Evolutionary conservation across 1,140 invertebrate genomes (phyloP), one percentile per base, ranked within the genome.

Genomic region (Drosophila ironensis): DNA sequence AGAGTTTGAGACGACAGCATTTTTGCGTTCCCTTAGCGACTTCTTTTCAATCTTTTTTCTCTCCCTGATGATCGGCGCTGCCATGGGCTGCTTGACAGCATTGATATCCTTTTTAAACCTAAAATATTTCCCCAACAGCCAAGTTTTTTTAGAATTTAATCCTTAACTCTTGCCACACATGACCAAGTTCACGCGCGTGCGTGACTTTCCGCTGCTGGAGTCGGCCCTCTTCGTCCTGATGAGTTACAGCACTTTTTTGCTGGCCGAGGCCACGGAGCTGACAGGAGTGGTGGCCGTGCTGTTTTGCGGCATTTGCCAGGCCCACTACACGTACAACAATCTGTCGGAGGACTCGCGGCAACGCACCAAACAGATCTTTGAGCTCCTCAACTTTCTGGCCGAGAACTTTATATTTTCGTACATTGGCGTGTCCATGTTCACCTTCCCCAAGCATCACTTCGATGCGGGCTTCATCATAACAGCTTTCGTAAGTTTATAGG

Each of bases 371-470:
- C 94, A 98, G 88, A 92, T 99, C 38, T 99, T 99, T 91, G 97
- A 98, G 89, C 91, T 99, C 60, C 92, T 99, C 37, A 99, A 98
- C 91, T 99, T 99, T 91, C 91, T 99, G 52, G 96, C 97, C 0
- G 98, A 99, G 90, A 99, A 99, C 91, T 99, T 99, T 91, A 99
- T 99, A 72, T 99, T 99, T 91, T 96, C 96, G 17, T 99, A 99
- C 91, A 99, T 99, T 88, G 98, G 98, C 11, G 98, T 99, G 0
- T 98, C 97, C 3, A 98, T 99, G 94, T 99, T 99, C 88, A 99
- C 98, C 0, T 98, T 98, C 90, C 96, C 97, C 8, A 97, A 97
- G 72, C 97, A 98, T 90, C 94, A 95, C 86, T 99, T 98, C 91
- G 95, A 98, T 91, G 93, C 94, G 20, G 94, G 95, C 44, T 99